Percentiles rank a stretch among this genome's conserved stretches.
Conservation (phyloP, 2,113 vertebrate species). For the Oophaga pumilio region DNA sequence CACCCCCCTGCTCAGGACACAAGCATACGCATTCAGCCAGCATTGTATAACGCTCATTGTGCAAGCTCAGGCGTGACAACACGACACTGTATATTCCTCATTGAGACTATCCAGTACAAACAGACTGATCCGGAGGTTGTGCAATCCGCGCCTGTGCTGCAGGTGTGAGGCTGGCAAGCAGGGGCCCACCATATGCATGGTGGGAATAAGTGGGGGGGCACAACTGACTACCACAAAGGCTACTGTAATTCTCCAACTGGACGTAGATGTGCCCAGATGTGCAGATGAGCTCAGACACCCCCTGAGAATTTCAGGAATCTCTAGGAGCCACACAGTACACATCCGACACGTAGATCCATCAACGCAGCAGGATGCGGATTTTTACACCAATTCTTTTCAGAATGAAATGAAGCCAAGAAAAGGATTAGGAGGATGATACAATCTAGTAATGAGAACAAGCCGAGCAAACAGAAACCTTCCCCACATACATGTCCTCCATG, state of each 20-base stretch:
- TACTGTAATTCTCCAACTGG: no score
- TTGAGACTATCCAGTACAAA: neutral
- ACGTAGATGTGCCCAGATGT: no score
- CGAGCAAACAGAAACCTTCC: neutral
- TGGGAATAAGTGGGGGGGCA: neutral
- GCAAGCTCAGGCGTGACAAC: slow-evolving; percentile 15
- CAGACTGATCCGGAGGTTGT: neutral
- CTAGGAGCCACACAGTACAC: no score
- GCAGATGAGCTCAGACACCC: no score
- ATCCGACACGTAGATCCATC: no score
- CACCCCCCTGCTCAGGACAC: neutral
- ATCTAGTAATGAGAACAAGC: neutral
- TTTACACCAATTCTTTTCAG: no score
- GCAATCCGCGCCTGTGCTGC: neutral
- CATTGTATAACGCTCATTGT: neutral
- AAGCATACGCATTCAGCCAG: neutral
- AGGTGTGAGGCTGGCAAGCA: neutral
- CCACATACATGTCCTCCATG: neutral
- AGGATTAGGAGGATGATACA: neutral
- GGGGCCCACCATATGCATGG: neutral
- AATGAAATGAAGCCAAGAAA: neutral
- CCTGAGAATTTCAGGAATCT: no score
- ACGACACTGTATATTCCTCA: neutral
- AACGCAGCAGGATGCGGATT: no score
- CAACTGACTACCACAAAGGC: neutral